Evolutionary conservation across 2,113 vertebrate species (phyloP).

Genomic region (Epinephelus cyanopodus): DNA sequence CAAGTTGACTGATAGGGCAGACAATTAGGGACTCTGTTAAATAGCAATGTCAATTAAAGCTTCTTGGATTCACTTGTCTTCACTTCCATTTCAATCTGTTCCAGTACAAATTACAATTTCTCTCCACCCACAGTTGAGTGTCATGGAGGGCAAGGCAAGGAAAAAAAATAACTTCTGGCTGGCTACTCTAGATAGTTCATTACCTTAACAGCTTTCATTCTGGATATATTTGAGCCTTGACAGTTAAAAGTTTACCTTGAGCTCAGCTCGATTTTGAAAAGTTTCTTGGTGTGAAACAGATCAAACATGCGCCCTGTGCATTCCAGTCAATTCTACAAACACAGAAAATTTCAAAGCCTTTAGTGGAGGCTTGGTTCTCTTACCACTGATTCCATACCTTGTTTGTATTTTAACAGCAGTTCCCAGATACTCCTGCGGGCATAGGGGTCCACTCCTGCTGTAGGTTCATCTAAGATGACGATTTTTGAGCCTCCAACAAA

Average conservation of each 20-base stretch:
- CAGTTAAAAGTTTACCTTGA: slow-evolving; percentile 45
- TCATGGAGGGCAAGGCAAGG: slow-evolving; percentile 30
- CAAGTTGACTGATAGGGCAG: slow-evolving; percentile 47
- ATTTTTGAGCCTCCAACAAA: slow-evolving; percentile 97
- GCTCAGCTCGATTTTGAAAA: slow-evolving; percentile 29
- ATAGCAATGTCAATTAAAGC: slow-evolving; percentile 62
- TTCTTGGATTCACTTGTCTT: slow-evolving; percentile 59
- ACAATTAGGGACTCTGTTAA: slow-evolving; percentile 69
- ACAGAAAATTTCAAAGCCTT: slow-evolving; percentile 28
- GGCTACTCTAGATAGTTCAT: slow-evolving; percentile 17
- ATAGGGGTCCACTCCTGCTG: slow-evolving; percentile 97
- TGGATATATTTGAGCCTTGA: slow-evolving; percentile 19
- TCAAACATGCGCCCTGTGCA: slow-evolving; percentile 20
- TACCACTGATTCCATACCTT: slow-evolving; percentile 83
- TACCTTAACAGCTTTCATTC: slow-evolving; percentile 22
- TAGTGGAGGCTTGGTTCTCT: slow-evolving; percentile 21
- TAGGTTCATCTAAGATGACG: slow-evolving; percentile 97
- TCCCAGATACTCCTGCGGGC: slow-evolving; percentile 99
- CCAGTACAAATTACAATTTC: slow-evolving; percentile 57
- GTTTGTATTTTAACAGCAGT: slow-evolving; percentile 94
- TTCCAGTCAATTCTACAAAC: slow-evolving; percentile 29
- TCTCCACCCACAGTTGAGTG: slow-evolving; percentile 49
- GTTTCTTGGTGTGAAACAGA: slow-evolving; percentile 26
- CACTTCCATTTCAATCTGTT: slow-evolving; percentile 53
- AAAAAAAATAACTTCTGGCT: not conserved